A percentile compares a stretch with the other conserved stretches of the same genome.
These are phyloP conservation scores for Notoglanidium macrostoma DNA, from an alignment of 2,797 vertebrate genomes.

Conservation along the genomic window DNA sequence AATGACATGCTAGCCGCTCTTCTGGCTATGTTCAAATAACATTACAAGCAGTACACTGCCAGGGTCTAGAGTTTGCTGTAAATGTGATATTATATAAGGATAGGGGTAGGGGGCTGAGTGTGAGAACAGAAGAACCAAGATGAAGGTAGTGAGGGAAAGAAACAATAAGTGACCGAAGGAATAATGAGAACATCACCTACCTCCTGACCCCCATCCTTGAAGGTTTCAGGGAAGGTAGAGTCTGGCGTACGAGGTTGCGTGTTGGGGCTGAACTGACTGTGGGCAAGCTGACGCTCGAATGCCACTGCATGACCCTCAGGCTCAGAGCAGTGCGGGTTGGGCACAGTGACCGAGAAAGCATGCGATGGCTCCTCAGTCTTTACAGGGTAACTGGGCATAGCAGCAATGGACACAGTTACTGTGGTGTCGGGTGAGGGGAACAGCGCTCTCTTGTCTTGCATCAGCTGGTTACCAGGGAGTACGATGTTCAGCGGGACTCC, in stretches of 20 bases:
- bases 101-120: slow-evolving; percentile 41
- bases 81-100: slow-evolving; percentile 70
- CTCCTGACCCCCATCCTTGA: slow-evolving; percentile 93
- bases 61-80: slow-evolving; percentile 74
- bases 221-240: slow-evolving; percentile 93
- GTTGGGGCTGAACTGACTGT: slow-evolving; percentile 85
- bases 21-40: slow-evolving; percentile 82
- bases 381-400: slow-evolving; percentile 86
- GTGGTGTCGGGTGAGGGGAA: slow-evolving; percentile 90
- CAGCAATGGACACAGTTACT: slow-evolving; percentile 89
- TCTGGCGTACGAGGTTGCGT: slow-evolving; percentile 90
- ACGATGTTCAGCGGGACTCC: slow-evolving; percentile 91
- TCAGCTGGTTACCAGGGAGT: slow-evolving; percentile 81
- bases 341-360: slow-evolving; percentile 85
- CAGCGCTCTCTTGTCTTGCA: slow-evolving; percentile 85
- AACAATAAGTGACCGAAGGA: slow-evolving; percentile 24
- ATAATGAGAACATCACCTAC: slow-evolving; percentile 65
- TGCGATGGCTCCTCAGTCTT: slow-evolving; percentile 89
- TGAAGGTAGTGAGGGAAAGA: slow-evolving; percentile 1
- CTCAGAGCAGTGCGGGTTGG: slow-evolving; percentile 82
- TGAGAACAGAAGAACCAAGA: slow-evolving; percentile 27
- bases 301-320: slow-evolving; percentile 77
- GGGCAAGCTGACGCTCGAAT: slow-evolving; percentile 83
- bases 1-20: slow-evolving; percentile 82
- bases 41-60: slow-evolving; percentile 73